Conservation (phyloP, 2,113 vertebrate genomes). For the Ovis canadensis region DNA sequence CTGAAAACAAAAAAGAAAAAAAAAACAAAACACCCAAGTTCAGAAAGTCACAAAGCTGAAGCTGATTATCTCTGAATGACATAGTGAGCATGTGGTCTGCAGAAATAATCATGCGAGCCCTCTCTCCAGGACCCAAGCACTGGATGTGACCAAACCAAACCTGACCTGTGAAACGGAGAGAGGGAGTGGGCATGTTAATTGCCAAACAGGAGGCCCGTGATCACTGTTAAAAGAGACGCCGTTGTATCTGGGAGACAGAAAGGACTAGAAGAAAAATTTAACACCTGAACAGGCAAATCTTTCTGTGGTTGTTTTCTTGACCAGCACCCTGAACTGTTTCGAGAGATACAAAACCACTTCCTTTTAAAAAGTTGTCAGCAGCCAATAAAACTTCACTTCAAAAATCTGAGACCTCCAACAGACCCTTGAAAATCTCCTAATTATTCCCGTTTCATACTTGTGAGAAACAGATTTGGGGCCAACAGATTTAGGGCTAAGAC, state of each 20-base stretch:
- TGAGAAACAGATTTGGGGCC: not conserved
- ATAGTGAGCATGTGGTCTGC: not conserved
- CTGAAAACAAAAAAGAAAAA: not conserved
- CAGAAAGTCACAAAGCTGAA: slow-evolving; percentile 33
- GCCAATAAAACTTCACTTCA: not conserved
- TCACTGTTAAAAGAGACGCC: not conserved
- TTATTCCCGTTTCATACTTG: not conserved
- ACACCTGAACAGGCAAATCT: not conserved
- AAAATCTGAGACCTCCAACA: not conserved
- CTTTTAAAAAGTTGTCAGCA: not conserved
- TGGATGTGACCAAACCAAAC: slow-evolving; percentile 14
- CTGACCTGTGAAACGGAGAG: not conserved
- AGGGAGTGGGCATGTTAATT: not conserved
- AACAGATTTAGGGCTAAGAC: not conserved
- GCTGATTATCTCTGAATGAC: not conserved
- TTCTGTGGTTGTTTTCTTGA: not conserved
- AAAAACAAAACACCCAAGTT: not conserved
- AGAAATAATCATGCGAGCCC: accelerated
- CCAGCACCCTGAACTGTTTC: not conserved
- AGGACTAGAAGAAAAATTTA: slow-evolving; percentile 21
- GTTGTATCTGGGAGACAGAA: not conserved
- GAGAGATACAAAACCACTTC: not conserved
- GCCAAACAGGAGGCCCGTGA: not conserved
- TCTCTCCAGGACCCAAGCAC: not conserved
- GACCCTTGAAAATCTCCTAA: not conserved